Conservation (phyloP, 2,797 vertebrate genomes). For the Lutjanus campechanus region DNA sequence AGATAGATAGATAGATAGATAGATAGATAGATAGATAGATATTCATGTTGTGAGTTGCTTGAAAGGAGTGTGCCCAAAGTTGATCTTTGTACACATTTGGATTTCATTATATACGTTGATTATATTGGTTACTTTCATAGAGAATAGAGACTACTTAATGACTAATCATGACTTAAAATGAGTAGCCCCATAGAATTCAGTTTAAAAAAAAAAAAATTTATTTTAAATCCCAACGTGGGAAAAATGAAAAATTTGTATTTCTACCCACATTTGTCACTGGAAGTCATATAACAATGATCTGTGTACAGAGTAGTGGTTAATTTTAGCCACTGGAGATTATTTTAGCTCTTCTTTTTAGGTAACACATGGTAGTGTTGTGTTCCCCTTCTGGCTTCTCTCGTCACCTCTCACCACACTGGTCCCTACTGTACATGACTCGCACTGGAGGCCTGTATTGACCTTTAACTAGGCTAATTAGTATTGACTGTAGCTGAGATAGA, state of each 20-base stretch:
- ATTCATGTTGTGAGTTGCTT: no score
- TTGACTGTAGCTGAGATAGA: slow-evolving; percentile 74
- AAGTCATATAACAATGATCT: background rate
- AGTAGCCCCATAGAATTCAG: background rate
- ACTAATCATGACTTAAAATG: background rate
- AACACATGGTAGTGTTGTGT: background rate
- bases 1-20: no score
- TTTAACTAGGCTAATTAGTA: slow-evolving; percentile 87
- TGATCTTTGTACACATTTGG: no score
- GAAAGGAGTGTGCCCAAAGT: no score
- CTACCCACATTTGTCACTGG: background rate
- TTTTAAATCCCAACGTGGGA: background rate
- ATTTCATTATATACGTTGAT: no score
- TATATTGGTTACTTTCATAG: no score
- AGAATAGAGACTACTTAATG: background rate
- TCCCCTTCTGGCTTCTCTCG: slow-evolving; percentile 15
- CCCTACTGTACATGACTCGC: slow-evolving; percentile 68
- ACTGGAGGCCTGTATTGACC: slow-evolving; percentile 70
- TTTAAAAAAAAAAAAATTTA: background rate
- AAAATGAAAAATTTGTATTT: background rate
- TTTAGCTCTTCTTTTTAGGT: slow-evolving; percentile 12
- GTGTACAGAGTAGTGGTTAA: background rate
- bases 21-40: no score
- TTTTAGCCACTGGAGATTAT: background rate
- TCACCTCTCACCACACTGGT: slow-evolving; percentile 44